These are phyloP conservation scores for Bombyx mandarina DNA, from an alignment of 1,140 invertebrate genomes.

Conservation along the genomic window DNA sequence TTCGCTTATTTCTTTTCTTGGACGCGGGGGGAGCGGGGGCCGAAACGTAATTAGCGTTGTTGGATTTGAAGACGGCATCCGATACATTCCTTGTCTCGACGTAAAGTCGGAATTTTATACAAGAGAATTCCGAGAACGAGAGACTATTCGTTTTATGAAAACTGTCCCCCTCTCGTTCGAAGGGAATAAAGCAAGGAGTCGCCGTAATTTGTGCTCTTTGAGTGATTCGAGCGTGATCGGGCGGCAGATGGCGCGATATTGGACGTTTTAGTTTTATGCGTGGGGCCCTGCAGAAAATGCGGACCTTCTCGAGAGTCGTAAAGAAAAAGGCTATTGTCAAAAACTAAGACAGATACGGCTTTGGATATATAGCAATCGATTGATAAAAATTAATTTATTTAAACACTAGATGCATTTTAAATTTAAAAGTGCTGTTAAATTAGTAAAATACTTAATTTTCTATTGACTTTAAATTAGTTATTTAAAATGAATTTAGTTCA, in stretches of 20 bases:
- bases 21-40: conserved; percentile 9
- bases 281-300: conserved; percentile 25
- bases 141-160: conserved; percentile 39
- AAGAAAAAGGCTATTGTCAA: conserved; percentile 36
- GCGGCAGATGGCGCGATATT: conserved; percentile 58
- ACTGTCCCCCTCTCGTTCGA: conserved; percentile 36
- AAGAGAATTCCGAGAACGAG: conserved; percentile 23
- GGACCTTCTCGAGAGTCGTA: conserved; percentile 24
- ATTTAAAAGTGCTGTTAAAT: neutral
- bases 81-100: conserved; percentile 26
- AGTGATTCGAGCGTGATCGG: conserved; percentile 47
- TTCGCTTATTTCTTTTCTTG: neutral
- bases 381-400: neutral
- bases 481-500: no score
- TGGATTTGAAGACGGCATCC: conserved; percentile 24
- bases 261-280: conserved; percentile 51
- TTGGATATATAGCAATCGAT: neutral
- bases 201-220: conserved; percentile 48
- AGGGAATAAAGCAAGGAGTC: conserved; percentile 28
- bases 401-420: neutral
- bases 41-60: conserved; percentile 35
- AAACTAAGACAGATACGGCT: conserved; percentile 3
- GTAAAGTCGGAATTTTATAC: conserved; percentile 51
- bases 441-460: no score
- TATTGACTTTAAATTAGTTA: no score